A percentile compares a stretch with the other conserved stretches of the same genome.
Conservation (phyloP, 35 echinoderm and acorn worm species). For the Lytechinus variegatus region DNA sequence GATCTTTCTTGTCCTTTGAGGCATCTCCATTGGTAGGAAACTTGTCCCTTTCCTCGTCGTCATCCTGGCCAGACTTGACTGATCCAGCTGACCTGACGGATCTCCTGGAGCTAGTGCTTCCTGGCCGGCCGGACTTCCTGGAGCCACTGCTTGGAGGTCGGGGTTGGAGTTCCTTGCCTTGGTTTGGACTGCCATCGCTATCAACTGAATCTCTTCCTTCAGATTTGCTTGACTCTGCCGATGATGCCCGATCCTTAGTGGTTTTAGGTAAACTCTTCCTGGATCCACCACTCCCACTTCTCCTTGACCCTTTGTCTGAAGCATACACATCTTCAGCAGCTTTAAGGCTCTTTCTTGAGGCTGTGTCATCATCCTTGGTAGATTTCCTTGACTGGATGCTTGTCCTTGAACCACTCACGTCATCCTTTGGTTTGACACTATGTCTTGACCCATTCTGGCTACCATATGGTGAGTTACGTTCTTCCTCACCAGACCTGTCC, state of each 20-base stretch:
- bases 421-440: constrained; percentile 12
- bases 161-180: background rate
- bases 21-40: background rate
- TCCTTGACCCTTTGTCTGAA: constrained; percentile 33
- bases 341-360: constrained; percentile 52
- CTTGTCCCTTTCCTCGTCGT: constrained; percentile 11
- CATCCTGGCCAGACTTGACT: constrained; percentile 15
- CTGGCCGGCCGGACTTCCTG: background rate
- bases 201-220: background rate
- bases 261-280: background rate
- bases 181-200: background rate
- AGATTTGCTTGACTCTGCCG: constrained; percentile 58
- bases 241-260: constrained; percentile 29
- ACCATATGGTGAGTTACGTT: constrained; percentile 15
- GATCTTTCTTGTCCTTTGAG: background rate
- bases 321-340: constrained; percentile 50
- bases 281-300: constrained; percentile 2
- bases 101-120: constrained; percentile 32
- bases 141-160: background rate
- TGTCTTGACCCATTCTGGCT: constrained; percentile 9
- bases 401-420: constrained; percentile 35
- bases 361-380: background rate
- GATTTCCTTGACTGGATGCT: constrained; percentile 51
- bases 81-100: background rate
- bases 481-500: background rate